A percentile compares a stretch with the other conserved stretches of the same genome.
Conservation (phyloP, 2,113 vertebrate species). For the Macroglossus sobrinus region DNA sequence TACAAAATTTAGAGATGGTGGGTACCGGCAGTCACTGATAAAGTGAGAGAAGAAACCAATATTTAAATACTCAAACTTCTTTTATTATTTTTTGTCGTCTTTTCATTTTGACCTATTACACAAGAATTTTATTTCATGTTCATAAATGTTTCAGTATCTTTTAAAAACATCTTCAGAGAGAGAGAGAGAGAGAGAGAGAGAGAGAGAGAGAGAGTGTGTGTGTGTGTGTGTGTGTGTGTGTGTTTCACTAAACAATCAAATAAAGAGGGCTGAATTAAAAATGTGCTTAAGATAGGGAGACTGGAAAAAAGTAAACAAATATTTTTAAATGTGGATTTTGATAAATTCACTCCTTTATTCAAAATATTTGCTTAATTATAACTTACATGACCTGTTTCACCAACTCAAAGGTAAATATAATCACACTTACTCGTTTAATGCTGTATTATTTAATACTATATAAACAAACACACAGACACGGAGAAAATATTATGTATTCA, state of each 20-base stretch:
- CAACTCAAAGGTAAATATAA: not conserved
- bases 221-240: not conserved
- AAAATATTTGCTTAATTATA: not conserved
- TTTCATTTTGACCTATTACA: slow-evolving; percentile 46
- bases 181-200: no score
- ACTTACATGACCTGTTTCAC: not conserved
- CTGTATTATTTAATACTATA: not conserved
- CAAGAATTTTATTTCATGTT: slow-evolving; percentile 52
- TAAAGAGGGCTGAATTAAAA: not conserved
- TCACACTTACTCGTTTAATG: not conserved
- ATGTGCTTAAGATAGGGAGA: not conserved
- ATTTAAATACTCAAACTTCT: not conserved
- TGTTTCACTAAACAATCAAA: not conserved
- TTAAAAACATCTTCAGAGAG: not conserved
- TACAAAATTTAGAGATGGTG: not conserved
- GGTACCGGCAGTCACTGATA: not conserved
- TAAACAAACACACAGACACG: not conserved
- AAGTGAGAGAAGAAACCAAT: not conserved
- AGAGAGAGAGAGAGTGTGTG: no score
- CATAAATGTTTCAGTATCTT: not conserved
- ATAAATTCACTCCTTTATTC: not conserved
- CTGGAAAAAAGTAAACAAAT: not conserved
- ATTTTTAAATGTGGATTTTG: not conserved
- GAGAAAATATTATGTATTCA: not conserved
- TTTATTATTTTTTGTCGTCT: not conserved